Base-by-base conservation (phyloP, 2,888 invertebrate genomes). In the Eumerus sabulonum region DNA sequence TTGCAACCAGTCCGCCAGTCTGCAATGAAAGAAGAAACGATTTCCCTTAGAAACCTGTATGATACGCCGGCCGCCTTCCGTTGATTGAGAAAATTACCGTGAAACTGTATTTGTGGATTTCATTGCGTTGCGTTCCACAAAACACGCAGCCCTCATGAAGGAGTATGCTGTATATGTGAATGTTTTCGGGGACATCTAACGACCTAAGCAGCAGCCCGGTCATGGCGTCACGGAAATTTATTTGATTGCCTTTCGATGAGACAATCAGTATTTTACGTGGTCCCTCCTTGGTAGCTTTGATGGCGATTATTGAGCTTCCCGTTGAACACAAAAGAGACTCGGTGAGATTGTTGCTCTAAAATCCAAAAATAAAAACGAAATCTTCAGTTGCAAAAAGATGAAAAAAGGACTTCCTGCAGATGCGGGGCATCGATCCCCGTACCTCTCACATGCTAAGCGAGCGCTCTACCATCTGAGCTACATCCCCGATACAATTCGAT, bases 101-200 rank as follows among this genome's bases (percentile, higher is more conserved):
- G 88, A 94, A 95, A 87, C 94, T 93, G 85, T 93, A 93, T n/a
- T 93, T 92, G 73, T 93, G 91, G 86, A 95, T 93, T 83, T 93
- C 92, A 81, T 92, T 92, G 82, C 91, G 92, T 84, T 93, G 93
- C 0, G 95, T 94, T 5, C 95, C 95, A 84, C 94, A 95, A 86
- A 92, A 95, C n/a, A 95, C 91, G 76, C 92, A 90, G 63, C 92
- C 92, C 40, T 92, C 91, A 83, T 93, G 91, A 82, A 92, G 91
- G n/a, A 94, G 88, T 64, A 95, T 86, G 7, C 93, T 93, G 85
- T 94, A 95, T 0, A 94, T 93, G 0, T 94, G 93, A 84, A 91
- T 89, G 45, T 88, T 90, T 84, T 84, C 92, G 50, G 88, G 92
- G 82, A 90, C 92, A 84, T 85, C 85, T 38, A 95, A 90, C 0